phyloP scores from a whole-genome alignment of 2,797 vertebrate genomes.

The Glyptemys insculpta region DNA sequence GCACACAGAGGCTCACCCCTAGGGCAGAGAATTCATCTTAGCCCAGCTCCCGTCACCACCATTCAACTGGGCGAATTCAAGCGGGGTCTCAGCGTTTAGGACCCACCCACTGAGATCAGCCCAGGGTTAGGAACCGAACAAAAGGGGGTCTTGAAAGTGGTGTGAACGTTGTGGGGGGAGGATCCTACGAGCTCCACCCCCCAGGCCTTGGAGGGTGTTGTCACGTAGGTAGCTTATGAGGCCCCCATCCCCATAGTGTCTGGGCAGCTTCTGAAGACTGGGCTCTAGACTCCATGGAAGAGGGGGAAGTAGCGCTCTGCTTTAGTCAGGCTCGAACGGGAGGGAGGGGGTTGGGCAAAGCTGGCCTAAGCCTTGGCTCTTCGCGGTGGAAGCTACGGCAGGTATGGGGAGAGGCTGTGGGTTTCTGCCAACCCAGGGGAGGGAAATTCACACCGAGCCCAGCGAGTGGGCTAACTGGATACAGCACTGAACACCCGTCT shows the following conservation, averaged over 20 bases:
- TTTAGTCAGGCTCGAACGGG: neutral
- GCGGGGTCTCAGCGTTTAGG: neutral
- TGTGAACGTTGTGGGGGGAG: neutral
- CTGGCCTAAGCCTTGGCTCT: accelerated
- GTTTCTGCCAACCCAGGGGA: accelerated
- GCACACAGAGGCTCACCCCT: neutral
- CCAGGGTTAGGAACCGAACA: neutral
- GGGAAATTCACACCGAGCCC: neutral
- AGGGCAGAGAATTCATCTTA: neutral
- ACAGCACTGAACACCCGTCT: neutral
- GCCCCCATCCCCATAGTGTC: neutral
- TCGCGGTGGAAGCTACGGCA: neutral
- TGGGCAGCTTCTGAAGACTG: neutral
- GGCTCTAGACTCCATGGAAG: neutral
- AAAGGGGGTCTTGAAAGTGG: neutral
- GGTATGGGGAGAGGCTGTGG: accelerated
- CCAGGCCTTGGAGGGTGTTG: accelerated
- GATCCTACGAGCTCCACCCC: neutral
- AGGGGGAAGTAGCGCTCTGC: neutral
- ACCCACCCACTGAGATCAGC: neutral
- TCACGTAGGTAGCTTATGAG: neutral
- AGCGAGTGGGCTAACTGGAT: neutral
- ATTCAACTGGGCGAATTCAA: neutral
- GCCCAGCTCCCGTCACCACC: neutral
- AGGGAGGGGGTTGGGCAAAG: accelerated